Conservation (phyloP, 2,797 vertebrate genomes). For the Bryconaethiops microstoma region DNA sequence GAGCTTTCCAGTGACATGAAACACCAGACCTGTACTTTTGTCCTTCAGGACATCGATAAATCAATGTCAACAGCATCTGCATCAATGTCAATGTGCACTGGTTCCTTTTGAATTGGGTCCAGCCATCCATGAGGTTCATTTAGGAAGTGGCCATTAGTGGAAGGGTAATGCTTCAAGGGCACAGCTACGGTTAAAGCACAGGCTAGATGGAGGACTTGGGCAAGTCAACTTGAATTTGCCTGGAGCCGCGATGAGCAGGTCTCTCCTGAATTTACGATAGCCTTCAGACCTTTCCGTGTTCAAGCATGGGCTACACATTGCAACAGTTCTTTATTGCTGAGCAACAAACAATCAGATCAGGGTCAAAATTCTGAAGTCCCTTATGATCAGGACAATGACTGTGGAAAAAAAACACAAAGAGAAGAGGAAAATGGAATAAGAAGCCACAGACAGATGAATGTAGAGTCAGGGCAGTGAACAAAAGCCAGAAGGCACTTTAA, state of each 20-base stretch:
- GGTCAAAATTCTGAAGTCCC: slow-evolving; percentile 25
- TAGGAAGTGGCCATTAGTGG: slow-evolving; percentile 46
- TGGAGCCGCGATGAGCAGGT: background rate
- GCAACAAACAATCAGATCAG: slow-evolving; percentile 36
- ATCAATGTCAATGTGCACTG: slow-evolving; percentile 36
- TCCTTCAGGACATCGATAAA: slow-evolving; percentile 29
- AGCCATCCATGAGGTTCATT: slow-evolving; percentile 45
- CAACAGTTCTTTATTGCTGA: slow-evolving; percentile 34
- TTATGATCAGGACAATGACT: slow-evolving; percentile 7
- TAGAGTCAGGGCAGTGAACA: slow-evolving; percentile 40
- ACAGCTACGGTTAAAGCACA: slow-evolving; percentile 28
- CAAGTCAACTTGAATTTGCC: slow-evolving; percentile 22
- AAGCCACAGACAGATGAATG: slow-evolving; percentile 46
- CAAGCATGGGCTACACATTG: slow-evolving; percentile 17
- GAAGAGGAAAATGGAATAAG: slow-evolving; percentile 22
- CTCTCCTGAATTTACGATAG: slow-evolving; percentile 19
- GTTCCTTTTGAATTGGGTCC: slow-evolving; percentile 39
- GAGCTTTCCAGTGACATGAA: slow-evolving; percentile 1
- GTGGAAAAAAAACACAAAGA: slow-evolving; percentile 25
- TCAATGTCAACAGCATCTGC: slow-evolving; percentile 39
- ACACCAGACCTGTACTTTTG: background rate
- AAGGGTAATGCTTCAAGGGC: slow-evolving; percentile 49
- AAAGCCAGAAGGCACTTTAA: slow-evolving; percentile 44
- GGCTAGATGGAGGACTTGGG: background rate
- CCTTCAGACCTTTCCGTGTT: slow-evolving; percentile 3